Conservation (phyloP, 2,797 vertebrate species). For the Xenopus petersii region DNA sequence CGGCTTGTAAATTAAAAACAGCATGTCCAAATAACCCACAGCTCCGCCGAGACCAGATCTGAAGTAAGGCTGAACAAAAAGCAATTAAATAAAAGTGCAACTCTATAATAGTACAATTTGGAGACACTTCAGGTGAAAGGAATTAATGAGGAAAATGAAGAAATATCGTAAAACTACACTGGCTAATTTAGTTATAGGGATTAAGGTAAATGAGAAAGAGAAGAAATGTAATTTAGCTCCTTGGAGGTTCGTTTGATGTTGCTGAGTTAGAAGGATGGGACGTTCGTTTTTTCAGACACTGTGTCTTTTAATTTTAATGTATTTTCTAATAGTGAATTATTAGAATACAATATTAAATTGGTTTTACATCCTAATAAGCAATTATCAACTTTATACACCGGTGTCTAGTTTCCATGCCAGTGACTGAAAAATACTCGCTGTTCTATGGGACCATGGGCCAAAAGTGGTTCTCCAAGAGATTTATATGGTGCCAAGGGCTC, state of each 20-base stretch:
- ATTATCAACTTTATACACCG: too few relatives aligned
- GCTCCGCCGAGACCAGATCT: slow-evolving; percentile 21
- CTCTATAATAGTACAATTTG: slow-evolving; percentile 31
- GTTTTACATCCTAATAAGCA: too few relatives aligned
- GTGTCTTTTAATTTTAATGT: too few relatives aligned
- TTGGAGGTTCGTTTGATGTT: slow-evolving; percentile 3
- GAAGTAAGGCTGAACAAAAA: slow-evolving; percentile 37
- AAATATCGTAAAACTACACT: slow-evolving; percentile 26
- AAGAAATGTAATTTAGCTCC: slow-evolving; percentile 23
- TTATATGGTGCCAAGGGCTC: too few relatives aligned
- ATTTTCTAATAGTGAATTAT: too few relatives aligned
- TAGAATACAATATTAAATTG: too few relatives aligned
- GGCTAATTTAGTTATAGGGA: slow-evolving; percentile 31
- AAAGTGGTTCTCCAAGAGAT: too few relatives aligned
- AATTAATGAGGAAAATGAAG: slow-evolving; percentile 23
- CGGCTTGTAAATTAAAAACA: slow-evolving; percentile 39
- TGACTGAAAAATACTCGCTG: too few relatives aligned
- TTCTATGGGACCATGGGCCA: too few relatives aligned
- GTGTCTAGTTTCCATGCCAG: too few relatives aligned
- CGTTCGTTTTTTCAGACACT: not conserved
- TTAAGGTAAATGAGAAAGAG: slow-evolving; percentile 15
- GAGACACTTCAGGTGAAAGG: slow-evolving; percentile 29
- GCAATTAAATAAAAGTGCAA: slow-evolving; percentile 41
- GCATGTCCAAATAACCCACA: slow-evolving; percentile 31
- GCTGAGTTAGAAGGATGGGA: not conserved